These are phyloP conservation scores for Leptinotarsa undecemlineata DNA, from an alignment of 1,140 invertebrate species.

Conservation along the genomic window DNA sequence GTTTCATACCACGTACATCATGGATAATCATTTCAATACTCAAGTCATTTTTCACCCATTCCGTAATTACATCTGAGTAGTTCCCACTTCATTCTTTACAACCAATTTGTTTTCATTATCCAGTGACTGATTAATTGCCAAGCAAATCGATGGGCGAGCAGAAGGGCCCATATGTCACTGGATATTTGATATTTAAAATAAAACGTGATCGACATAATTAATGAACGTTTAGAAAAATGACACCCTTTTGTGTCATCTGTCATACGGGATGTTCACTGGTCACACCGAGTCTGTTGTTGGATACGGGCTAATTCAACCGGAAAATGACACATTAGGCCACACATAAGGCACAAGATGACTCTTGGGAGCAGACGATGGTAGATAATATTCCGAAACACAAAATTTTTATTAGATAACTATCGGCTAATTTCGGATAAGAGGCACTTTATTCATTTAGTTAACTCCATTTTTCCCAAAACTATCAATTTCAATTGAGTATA, in stretches of 20 bases:
- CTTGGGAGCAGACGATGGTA: too few relatives aligned
- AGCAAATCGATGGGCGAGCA: neutral
- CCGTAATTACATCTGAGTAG: too few relatives aligned
- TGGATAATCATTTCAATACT: too few relatives aligned
- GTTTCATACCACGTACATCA: too few relatives aligned
- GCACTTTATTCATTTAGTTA: too few relatives aligned
- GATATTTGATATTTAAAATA: constrained; percentile 14
- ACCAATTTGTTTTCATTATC: neutral
- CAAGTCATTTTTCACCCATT: too few relatives aligned
- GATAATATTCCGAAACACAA: too few relatives aligned
- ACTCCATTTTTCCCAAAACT: too few relatives aligned
- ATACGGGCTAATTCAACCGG: constrained; percentile 11
- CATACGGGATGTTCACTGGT: constrained; percentile 8
- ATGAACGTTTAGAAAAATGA: constrained; percentile 19
- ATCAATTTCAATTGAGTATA: too few relatives aligned
- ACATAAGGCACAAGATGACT: neutral
- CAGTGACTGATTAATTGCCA: neutral
- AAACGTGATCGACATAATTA: neutral
- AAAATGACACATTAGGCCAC: constrained; percentile 7
- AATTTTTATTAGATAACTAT: too few relatives aligned
- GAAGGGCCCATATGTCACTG: constrained; percentile 9
- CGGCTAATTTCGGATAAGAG: too few relatives aligned
- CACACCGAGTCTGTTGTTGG: neutral
- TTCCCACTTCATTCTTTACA: too few relatives aligned
- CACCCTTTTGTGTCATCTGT: constrained; percentile 16